Percentiles rank a stretch among this genome's conserved stretches.
Conservation (phyloP, 2,888 invertebrate species). For the Incurvaria masculella region DNA sequence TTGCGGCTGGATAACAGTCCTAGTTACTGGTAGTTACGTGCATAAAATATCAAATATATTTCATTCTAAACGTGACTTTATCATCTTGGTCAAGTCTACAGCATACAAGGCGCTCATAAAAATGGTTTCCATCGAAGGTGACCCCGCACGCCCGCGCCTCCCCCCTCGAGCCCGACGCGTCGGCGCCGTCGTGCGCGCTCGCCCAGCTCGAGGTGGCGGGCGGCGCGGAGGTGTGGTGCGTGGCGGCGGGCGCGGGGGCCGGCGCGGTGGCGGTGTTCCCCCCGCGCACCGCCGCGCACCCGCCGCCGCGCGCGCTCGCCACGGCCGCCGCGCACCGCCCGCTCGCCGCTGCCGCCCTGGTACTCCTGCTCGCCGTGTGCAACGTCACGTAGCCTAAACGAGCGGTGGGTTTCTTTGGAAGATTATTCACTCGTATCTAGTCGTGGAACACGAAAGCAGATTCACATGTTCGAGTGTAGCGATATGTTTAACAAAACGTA, state of each 20-base stretch:
- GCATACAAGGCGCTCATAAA: too few species aligned
- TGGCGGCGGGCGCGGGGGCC: constrained; percentile 18
- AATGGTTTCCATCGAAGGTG: not conserved
- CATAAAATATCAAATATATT: too few species aligned
- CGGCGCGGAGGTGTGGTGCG: not conserved
- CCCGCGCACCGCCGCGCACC: constrained; percentile 21
- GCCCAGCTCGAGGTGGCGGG: not conserved
- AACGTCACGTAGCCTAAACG: too few species aligned
- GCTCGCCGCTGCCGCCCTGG: not conserved
- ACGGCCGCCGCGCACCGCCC: constrained; percentile 5
- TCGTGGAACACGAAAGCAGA: too few species aligned
- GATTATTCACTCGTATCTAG: too few species aligned
- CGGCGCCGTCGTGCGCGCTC: not conserved
- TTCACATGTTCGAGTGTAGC: too few species aligned
- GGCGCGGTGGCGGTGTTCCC: constrained; percentile 44
- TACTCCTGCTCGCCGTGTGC: not conserved
- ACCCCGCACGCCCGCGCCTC: not conserved
- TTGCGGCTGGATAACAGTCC: too few species aligned
- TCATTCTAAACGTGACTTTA: too few species aligned
- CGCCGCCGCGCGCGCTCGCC: constrained; percentile 9
- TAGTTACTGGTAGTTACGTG: too few species aligned
- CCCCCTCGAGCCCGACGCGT: not conserved
- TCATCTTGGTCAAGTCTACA: too few species aligned
- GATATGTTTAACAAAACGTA: too few species aligned
- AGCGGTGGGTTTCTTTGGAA: too few species aligned